phyloP scores from a whole-genome alignment of 2,797 vertebrate species.

The Dermochelys coriacea region DNA sequence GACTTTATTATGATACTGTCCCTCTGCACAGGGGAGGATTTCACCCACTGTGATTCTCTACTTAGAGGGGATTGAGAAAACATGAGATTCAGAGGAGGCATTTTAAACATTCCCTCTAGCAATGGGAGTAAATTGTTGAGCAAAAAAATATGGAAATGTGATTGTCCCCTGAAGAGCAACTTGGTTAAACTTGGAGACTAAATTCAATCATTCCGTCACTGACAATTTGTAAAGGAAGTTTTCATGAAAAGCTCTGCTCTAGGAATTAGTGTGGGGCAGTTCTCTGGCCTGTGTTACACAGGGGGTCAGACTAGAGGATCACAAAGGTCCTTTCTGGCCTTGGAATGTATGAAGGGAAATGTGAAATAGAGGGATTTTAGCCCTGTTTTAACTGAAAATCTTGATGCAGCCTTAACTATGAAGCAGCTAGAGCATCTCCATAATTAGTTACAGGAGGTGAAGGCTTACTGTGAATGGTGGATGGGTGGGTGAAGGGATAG shows the following conservation, averaged over 20 bases:
- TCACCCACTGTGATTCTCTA: not conserved
- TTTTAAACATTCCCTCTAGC: not conserved
- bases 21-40: not conserved
- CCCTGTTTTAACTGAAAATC: too few relatives aligned
- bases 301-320: too few relatives aligned
- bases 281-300: too few relatives aligned
- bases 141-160: not conserved
- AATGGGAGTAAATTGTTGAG: not conserved
- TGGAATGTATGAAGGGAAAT: too few relatives aligned
- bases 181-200: not conserved
- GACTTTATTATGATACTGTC: not conserved
- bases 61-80: not conserved
- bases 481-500: too few relatives aligned
- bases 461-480: too few relatives aligned
- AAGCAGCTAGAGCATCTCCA: too few relatives aligned
- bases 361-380: too few relatives aligned
- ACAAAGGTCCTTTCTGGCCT: too few relatives aligned
- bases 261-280: not conserved
- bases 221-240: not conserved
- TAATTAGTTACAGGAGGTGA: too few relatives aligned
- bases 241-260: not conserved
- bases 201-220: not conserved
- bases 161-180: not conserved
- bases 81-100: not conserved
- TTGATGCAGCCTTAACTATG: too few relatives aligned